A percentile compares a stretch with the other conserved stretches of the same genome.
phyloP scores from a whole-genome alignment of 1,140 invertebrate genomes.

The Elysia chlorotica region DNA sequence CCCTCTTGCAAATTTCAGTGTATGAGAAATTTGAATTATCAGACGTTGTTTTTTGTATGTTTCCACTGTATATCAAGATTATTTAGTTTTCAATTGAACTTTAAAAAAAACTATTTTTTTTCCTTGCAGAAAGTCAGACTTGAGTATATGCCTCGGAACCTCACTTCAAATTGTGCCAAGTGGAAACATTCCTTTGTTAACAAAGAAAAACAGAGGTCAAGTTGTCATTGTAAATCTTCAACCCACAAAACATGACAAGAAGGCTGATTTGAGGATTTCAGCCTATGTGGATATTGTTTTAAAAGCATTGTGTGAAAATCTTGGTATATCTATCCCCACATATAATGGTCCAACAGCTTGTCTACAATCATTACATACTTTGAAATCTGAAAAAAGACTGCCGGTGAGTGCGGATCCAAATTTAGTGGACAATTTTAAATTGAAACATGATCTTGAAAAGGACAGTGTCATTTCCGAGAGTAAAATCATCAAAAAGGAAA shows the following conservation, averaged over 20 bases:
- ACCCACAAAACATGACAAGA: slow-evolving; percentile 94
- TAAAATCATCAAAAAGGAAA: too few relatives aligned
- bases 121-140: slow-evolving; percentile 76
- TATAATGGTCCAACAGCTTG: slow-evolving; percentile 33
- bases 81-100: too few relatives aligned
- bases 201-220: slow-evolving; percentile 85
- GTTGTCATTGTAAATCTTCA: slow-evolving; percentile 96
- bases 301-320: slow-evolving; percentile 66
- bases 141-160: slow-evolving; percentile 93
- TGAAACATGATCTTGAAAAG: too few relatives aligned
- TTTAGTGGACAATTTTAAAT: too few relatives aligned
- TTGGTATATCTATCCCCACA: slow-evolving; percentile 43
- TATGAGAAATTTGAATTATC: background rate
- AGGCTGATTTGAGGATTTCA: slow-evolving; percentile 87
- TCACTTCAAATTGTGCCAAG: slow-evolving; percentile 97
- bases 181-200: slow-evolving; percentile 88
- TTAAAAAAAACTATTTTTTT: background rate
- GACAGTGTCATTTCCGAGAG: too few relatives aligned
- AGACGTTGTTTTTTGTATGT: background rate
- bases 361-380: slow-evolving; percentile 43
- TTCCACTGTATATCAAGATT: background rate
- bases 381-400: too few relatives aligned
- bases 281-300: slow-evolving; percentile 89
- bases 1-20: background rate
- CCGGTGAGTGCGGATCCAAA: too few relatives aligned